phyloP scores from a whole-genome alignment of 1,140 invertebrate genomes.

The Phocides pigmalion region DNA sequence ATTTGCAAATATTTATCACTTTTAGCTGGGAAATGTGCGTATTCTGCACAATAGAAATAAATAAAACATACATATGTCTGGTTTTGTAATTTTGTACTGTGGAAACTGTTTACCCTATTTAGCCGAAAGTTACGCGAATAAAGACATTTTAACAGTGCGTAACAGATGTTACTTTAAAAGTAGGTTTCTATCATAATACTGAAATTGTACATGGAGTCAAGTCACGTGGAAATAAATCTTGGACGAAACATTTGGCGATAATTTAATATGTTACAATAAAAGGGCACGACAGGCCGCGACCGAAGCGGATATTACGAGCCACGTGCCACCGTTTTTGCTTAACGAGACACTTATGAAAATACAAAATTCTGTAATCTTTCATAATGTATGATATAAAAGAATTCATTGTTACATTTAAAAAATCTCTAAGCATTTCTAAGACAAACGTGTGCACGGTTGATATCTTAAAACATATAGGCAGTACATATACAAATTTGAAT shows the following conservation, averaged over 20 bases:
- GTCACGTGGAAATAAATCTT: constrained; percentile 48
- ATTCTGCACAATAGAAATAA: no score
- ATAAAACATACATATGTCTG: no score
- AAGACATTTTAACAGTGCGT: no score
- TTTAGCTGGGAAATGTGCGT: constrained; percentile 1
- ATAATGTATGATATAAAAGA: neutral
- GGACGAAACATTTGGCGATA: constrained; percentile 59
- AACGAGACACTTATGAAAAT: constrained; percentile 43
- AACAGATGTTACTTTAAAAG: no score
- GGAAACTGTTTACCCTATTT: no score
- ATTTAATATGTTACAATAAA: constrained; percentile 62
- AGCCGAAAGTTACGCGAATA: no score
- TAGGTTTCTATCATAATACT: constrained; percentile 46
- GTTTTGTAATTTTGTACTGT: no score
- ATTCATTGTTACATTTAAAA: neutral
- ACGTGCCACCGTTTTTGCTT: constrained; percentile 31
- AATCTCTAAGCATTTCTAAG: neutral
- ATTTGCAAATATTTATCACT: neutral
- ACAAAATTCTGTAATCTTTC: constrained; percentile 27
- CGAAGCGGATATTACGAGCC: constrained; percentile 47
- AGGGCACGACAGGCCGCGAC: constrained; percentile 46
- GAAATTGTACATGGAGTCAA: constrained; percentile 41
- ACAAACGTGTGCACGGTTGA: no score
- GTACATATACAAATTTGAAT: no score
- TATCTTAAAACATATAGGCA: no score